Conservation (phyloP, 2,797 vertebrate species). For the Ptychobarbus kaznakovi region DNA sequence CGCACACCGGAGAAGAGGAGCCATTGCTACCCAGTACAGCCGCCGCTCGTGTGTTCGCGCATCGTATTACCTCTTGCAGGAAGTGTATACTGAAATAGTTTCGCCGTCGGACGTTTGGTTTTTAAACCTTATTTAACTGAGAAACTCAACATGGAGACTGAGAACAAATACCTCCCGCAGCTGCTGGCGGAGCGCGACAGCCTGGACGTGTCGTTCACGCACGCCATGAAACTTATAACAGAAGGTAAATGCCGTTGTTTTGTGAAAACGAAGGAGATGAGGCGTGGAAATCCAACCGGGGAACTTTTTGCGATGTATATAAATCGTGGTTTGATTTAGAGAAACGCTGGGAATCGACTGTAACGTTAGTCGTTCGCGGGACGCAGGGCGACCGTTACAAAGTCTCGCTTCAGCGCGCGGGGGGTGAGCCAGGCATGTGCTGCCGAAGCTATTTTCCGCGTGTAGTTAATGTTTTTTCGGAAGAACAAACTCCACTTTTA, state of each 20-base stretch:
- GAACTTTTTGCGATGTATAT: constrained; percentile 1
- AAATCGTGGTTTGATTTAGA: not conserved
- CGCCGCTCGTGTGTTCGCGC: constrained; percentile 58
- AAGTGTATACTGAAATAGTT: constrained; percentile 68
- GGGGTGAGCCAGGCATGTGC: constrained; percentile 21
- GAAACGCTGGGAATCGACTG: not conserved
- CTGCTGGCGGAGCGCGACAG: constrained; percentile 96
- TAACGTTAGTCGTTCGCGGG: not conserved
- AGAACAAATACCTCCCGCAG: constrained; percentile 93
- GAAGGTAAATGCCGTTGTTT: constrained; percentile 79
- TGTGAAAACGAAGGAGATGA: not conserved
- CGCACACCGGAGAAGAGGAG: constrained; percentile 38
- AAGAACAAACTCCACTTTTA: not conserved
- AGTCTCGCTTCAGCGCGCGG: not conserved
- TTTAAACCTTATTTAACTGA: constrained; percentile 53
- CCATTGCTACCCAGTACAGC: constrained; percentile 34
- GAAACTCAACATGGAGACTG: constrained; percentile 88
- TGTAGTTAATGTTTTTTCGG: not conserved
- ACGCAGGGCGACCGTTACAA: constrained; percentile 37
- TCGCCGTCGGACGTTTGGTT: constrained; percentile 73
- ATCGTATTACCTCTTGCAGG: constrained; percentile 21
- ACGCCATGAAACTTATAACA: constrained; percentile 93
- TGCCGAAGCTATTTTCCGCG: not conserved
- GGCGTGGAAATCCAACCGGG: too few relatives aligned
- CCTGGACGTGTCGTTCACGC: constrained; percentile 92